Conservation (phyloP, 2,113 vertebrate genomes). For the Trichomycterus rosablanca region DNA sequence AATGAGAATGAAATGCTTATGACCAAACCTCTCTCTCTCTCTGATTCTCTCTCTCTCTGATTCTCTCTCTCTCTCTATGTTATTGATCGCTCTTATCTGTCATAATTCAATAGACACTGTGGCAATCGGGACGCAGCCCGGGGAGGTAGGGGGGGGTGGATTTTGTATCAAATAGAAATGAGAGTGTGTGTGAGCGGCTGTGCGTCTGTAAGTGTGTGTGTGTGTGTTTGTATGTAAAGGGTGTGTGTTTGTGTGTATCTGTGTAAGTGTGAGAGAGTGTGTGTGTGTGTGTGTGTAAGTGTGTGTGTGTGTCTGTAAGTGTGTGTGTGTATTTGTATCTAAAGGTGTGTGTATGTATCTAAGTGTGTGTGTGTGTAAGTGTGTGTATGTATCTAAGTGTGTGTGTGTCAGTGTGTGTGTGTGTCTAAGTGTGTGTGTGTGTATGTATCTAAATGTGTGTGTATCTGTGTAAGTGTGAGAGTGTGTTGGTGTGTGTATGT, state of each 20-base stretch:
- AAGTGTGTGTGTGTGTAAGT: constrained; percentile 20
- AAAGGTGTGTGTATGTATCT: not conserved
- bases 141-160: too few species aligned
- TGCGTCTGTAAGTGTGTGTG: constrained; percentile 17
- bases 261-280: too few species aligned
- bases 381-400: too few species aligned
- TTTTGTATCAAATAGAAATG: constrained; percentile 57
- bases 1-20: constrained; percentile 46
- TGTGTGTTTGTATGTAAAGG: constrained; percentile 11
- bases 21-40: constrained; percentile 42
- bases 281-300: too few species aligned
- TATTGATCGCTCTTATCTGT: constrained; percentile 76
- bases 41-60: constrained; percentile 4
- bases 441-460: too few species aligned
- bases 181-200: constrained; percentile 39
- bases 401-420: too few species aligned
- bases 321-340: not conserved
- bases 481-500: too few species aligned
- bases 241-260: too few species aligned
- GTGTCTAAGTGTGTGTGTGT: too few species aligned
- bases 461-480: too few species aligned
- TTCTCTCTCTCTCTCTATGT: not conserved
- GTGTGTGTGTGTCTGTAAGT: too few species aligned
- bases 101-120: constrained; percentile 72
- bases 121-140: constrained; percentile 64